A percentile compares a stretch with the other conserved stretches of the same genome.
phyloP scores from a whole-genome alignment of 2,113 vertebrate genomes.

The Syrrhaptes paradoxus region DNA sequence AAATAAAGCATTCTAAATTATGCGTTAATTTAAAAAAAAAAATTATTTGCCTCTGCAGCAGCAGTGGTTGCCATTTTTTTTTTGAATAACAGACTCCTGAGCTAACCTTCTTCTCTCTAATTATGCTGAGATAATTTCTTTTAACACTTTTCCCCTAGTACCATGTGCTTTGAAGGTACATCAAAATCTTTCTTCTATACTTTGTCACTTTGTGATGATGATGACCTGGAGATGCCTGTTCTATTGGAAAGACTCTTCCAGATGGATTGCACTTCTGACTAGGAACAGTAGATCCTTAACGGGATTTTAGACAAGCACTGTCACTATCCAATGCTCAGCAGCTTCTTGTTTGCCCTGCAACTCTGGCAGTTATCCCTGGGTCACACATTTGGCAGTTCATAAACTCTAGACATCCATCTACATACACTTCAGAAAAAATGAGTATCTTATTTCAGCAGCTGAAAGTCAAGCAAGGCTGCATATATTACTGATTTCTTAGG shows the following conservation, averaged over 20 bases:
- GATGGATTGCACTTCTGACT: background rate
- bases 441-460: slow-evolving; percentile 42
- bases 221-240: background rate
- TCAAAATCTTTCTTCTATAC: background rate
- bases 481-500: background rate
- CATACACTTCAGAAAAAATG: background rate
- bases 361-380: background rate
- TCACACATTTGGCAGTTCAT: slow-evolving; percentile 28
- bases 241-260: background rate
- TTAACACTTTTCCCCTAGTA: background rate
- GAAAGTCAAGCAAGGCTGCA: background rate
- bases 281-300: background rate
- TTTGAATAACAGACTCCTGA: background rate
- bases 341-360: slow-evolving; percentile 27
- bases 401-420: background rate
- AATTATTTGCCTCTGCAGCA: background rate
- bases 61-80: background rate
- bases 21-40: background rate
- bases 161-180: background rate
- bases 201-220: background rate
- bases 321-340: background rate
- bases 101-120: background rate
- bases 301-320: slow-evolving; percentile 10
- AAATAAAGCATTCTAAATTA: background rate
- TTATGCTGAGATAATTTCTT: background rate